Evolutionary conservation across 2,797 vertebrate genomes (phyloP).

Genomic region (Hippopotamyrus pictus): DNA sequence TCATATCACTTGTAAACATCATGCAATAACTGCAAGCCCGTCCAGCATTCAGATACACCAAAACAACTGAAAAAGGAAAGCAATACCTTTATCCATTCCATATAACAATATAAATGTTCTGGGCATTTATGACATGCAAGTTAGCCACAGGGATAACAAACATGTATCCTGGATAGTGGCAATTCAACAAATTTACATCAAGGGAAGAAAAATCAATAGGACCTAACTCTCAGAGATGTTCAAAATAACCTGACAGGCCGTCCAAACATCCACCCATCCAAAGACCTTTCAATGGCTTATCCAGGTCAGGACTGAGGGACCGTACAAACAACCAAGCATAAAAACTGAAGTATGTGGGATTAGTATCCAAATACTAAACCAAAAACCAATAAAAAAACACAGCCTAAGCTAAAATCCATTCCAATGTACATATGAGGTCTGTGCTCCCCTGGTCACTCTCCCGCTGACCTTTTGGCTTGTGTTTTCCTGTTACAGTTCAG

Average conservation of each 20-base stretch:
- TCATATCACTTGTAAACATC: not conserved
- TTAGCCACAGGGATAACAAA: not conserved
- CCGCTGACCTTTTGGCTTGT: not conserved
- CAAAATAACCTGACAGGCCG: not conserved
- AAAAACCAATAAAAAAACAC: not conserved
- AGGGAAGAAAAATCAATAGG: not conserved
- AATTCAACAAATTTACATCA: not conserved
- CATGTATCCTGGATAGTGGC: not conserved
- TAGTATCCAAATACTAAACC: not conserved
- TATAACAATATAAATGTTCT: not conserved
- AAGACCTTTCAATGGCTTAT: not conserved
- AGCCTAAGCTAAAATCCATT: not conserved
- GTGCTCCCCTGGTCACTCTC: not conserved
- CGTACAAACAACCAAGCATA: not conserved
- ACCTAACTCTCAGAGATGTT: not conserved
- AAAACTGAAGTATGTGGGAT: not conserved
- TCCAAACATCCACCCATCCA: not conserved
- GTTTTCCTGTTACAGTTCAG: not conserved
- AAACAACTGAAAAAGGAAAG: not conserved
- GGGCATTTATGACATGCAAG: not conserved
- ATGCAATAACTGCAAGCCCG: not conserved
- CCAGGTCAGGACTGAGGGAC: not conserved
- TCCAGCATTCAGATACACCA: not conserved
- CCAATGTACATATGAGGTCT: not conserved
- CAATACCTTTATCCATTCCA: not conserved